phyloP scores from a whole-genome alignment of 2,797 vertebrate genomes.

The Phoxinus dragarum region DNA sequence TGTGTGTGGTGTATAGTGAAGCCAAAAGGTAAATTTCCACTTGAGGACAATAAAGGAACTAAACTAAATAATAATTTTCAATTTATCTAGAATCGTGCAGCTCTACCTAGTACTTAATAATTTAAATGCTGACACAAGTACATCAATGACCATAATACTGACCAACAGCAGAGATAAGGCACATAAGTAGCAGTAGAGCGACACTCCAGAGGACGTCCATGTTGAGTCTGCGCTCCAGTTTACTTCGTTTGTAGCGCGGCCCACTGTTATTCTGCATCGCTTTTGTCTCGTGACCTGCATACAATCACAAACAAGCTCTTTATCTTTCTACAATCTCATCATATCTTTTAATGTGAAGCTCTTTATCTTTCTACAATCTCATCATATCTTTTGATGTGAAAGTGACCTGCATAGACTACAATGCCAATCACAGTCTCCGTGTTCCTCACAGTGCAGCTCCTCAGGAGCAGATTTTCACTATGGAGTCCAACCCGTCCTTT shows the following conservation, averaged over 20 bases:
- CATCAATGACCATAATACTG: constrained; percentile 48
- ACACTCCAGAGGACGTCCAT: constrained; percentile 92
- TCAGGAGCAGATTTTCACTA: constrained; percentile 90
- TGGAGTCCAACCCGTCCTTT: constrained; percentile 85
- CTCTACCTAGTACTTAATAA: not conserved
- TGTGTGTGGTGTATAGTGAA: too few species aligned
- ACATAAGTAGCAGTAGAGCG: constrained; percentile 88
- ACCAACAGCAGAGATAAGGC: constrained; percentile 87
- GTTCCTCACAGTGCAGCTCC: constrained; percentile 93
- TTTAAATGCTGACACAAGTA: not conserved
- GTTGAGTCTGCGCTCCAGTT: constrained; percentile 89
- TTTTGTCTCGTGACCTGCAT: constrained; percentile 95
- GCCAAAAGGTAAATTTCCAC: too few species aligned
- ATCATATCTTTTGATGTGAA: not conserved
- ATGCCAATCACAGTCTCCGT: constrained; percentile 92
- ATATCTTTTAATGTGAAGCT: not conserved
- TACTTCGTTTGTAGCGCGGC: constrained; percentile 90
- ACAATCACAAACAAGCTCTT: not conserved
- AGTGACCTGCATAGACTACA: constrained; percentile 93
- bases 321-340: not conserved
- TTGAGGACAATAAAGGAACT: too few species aligned
- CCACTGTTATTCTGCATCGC: constrained; percentile 96
- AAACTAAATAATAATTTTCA: too few species aligned
- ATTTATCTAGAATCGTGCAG: not conserved
- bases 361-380: not conserved